Conservation (phyloP, 2,888 invertebrate species). For the Pyralis farinalis region DNA sequence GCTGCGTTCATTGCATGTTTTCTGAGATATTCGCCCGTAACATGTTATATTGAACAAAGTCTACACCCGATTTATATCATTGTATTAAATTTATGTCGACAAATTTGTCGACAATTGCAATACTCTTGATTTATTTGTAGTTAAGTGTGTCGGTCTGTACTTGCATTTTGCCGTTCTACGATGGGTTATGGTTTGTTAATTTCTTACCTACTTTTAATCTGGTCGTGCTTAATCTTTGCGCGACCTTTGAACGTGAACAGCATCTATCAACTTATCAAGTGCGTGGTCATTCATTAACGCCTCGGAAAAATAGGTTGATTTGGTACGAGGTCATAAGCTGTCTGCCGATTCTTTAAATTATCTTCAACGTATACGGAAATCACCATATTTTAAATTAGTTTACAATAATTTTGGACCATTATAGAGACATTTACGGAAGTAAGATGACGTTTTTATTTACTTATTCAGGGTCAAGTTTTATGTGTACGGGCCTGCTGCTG, state of each 20-base stretch:
- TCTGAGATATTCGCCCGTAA: slow-evolving; percentile 40
- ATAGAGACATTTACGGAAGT: too few species aligned
- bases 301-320: slow-evolving; percentile 26
- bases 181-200: too few species aligned
- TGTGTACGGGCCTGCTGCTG: too few species aligned
- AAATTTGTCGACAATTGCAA: slow-evolving; percentile 4
- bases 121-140: slow-evolving; percentile 4
- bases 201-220: slow-evolving; percentile 5
- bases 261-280: slow-evolving; percentile 22
- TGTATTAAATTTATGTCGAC: too few species aligned
- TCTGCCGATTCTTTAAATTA: slow-evolving; percentile 9
- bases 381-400: slow-evolving; percentile 9
- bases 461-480: too few species aligned
- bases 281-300: slow-evolving; percentile 27
- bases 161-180: too few species aligned
- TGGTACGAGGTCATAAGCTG: slow-evolving; percentile 19
- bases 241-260: slow-evolving; percentile 25
- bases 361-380: slow-evolving; percentile 11
- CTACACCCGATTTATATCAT: too few species aligned
- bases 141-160: slow-evolving; percentile 2
- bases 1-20: slow-evolving; percentile 62
- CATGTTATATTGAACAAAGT: slow-evolving; percentile 1
- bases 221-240: slow-evolving; percentile 20
- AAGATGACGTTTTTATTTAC: too few species aligned
- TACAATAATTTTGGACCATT: not conserved